Percentiles rank a stretch among this genome's conserved stretches.
phyloP scores from a whole-genome alignment of 2,797 vertebrate genomes.

The Cossypha dichroa region DNA sequence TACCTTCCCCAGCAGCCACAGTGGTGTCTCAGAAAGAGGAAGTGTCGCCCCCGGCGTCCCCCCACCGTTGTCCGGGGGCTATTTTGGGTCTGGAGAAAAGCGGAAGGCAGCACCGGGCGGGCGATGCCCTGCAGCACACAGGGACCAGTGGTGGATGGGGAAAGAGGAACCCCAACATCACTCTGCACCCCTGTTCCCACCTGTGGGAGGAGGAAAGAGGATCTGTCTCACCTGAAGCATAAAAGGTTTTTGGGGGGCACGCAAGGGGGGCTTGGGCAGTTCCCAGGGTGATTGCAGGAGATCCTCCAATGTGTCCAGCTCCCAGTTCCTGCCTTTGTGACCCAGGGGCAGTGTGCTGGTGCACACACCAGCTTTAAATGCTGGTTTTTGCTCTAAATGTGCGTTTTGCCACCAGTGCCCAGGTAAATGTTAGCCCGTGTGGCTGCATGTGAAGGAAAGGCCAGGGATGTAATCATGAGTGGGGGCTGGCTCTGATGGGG shows the following conservation, averaged over 20 bases:
- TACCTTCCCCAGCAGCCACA: neutral
- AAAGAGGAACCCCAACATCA: neutral
- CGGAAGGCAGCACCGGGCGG: neutral
- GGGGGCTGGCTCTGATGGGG: neutral
- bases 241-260: rapidly evolving
- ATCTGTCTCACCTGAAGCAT: neutral
- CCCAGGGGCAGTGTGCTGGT: neutral
- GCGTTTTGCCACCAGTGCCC: neutral
- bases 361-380: rapidly evolving
- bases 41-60: neutral
- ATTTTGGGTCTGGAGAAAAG: slow-evolving; percentile 31
- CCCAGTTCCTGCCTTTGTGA: neutral
- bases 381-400: neutral
- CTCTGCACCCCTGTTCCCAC: rapidly evolving
- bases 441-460: neutral
- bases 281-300: rapidly evolving
- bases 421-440: rapidly evolving
- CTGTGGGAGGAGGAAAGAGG: neutral
- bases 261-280: too few relatives aligned
- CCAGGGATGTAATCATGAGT: rapidly evolving
- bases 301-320: rapidly evolving
- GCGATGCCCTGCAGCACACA: neutral
- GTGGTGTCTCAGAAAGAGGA: slow-evolving; percentile 10
- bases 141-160: neutral
- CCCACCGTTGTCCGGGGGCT: neutral